A percentile compares a stretch with the other conserved stretches of the same genome.
Evolutionary conservation across 2,888 invertebrate genomes (phyloP).

Genomic region (Agrilus biguttatus): DNA sequence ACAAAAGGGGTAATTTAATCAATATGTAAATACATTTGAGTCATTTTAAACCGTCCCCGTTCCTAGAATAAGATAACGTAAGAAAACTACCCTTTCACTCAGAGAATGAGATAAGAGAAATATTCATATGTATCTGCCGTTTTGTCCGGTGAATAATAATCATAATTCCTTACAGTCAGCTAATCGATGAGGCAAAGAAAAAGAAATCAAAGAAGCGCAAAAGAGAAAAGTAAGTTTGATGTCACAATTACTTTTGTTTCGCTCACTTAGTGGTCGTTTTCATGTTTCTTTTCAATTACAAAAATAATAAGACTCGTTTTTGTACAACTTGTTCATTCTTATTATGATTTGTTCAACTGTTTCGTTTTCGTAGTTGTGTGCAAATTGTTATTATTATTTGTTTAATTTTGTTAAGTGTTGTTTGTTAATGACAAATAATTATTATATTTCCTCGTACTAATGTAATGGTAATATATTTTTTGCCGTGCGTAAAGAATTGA

Average conservation of each 20-base stretch:
- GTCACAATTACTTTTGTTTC: background rate
- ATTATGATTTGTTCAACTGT: background rate
- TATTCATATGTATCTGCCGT: too few relatives aligned
- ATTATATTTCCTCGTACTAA: conserved; percentile 20
- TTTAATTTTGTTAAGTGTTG: conserved; percentile 4
- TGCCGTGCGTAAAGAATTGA: conserved; percentile 25
- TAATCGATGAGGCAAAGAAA: conserved; percentile 61
- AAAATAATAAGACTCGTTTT: background rate
- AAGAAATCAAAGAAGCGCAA: conserved; percentile 66
- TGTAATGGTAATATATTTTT: conserved; percentile 31
- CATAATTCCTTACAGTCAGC: conserved; percentile 40
- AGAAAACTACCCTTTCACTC: too few relatives aligned
- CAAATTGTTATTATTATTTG: conserved; percentile 4
- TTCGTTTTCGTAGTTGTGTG: conserved; percentile 2
- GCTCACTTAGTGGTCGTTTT: too few relatives aligned
- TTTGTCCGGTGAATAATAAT: too few relatives aligned
- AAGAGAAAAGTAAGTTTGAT: conserved; percentile 50
- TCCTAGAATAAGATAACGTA: too few relatives aligned
- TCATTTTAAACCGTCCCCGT: too few relatives aligned
- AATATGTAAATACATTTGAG: too few relatives aligned
- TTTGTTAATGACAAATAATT: conserved; percentile 6
- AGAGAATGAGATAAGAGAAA: too few relatives aligned
- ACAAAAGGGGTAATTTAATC: too few relatives aligned
- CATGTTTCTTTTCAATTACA: background rate
- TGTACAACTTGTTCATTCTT: background rate